phyloP scores from a whole-genome alignment of 2,797 vertebrate genomes.

The Coregonus suidteri region DNA sequence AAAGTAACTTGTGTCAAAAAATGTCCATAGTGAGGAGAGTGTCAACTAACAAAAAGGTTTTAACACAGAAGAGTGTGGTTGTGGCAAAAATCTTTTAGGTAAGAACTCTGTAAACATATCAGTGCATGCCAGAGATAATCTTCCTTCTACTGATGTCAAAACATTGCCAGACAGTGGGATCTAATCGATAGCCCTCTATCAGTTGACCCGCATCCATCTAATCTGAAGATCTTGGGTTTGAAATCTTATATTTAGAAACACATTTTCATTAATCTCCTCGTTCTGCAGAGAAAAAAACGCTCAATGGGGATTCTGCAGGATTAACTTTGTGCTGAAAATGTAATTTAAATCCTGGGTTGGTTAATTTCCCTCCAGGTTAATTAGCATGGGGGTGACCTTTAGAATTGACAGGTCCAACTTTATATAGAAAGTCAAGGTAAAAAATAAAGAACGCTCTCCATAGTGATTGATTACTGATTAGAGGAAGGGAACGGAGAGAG shows the following conservation, averaged over 20 bases:
- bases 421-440: conserved; percentile 79
- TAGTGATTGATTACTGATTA: conserved; percentile 76
- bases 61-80: not conserved
- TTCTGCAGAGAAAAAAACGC: conserved; percentile 46
- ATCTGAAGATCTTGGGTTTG: conserved; percentile 22
- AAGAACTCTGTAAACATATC: conserved; percentile 23
- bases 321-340: conserved; percentile 73
- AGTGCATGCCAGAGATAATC: not conserved
- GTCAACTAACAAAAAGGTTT: conserved; percentile 23
- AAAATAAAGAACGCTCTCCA: conserved; percentile 64
- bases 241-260: conserved; percentile 52
- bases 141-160: not conserved
- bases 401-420: conserved; percentile 76
- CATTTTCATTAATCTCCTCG: conserved; percentile 58
- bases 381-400: conserved; percentile 80
- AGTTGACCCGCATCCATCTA: conserved; percentile 32
- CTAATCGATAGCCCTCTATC: conserved; percentile 26
- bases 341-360: conserved; percentile 73
- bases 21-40: conserved; percentile 11
- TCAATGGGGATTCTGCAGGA: conserved; percentile 62
- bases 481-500: conserved; percentile 18
- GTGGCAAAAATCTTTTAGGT: conserved; percentile 8
- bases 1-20: conserved; percentile 63
- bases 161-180: conserved; percentile 4
- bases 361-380: conserved; percentile 84